phyloP scores from a whole-genome alignment of 2,888 invertebrate genomes.

The Cephus nigrinus region DNA sequence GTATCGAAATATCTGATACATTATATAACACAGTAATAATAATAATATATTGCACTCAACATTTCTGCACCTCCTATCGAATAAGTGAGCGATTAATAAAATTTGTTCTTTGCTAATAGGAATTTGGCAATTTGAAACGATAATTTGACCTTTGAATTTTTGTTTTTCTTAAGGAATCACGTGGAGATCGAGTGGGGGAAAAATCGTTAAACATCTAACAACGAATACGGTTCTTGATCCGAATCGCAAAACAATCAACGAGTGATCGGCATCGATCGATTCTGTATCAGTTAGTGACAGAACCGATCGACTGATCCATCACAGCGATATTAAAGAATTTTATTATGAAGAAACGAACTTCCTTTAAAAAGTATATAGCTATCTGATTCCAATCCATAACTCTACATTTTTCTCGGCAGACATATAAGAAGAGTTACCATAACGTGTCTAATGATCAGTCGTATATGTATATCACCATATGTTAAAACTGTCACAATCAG shows the following conservation, averaged over 20 bases:
- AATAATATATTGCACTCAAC: neutral
- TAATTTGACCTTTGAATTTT: neutral
- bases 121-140: neutral
- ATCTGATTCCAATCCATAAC: neutral
- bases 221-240: neutral
- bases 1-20: neutral
- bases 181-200: neutral
- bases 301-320: neutral
- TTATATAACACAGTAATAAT: neutral
- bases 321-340: neutral
- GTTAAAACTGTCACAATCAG: slow-evolving; percentile 48
- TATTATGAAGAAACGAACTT: neutral
- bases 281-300: neutral
- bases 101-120: neutral
- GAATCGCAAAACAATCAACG: neutral
- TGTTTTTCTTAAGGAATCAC: neutral
- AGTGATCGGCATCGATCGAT: neutral
- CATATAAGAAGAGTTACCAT: neutral
- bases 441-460: neutral
- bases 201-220: neutral
- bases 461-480: slow-evolving; percentile 9
- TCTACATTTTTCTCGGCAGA: neutral
- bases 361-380: neutral
- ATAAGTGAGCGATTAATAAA: neutral
- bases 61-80: neutral